These are phyloP conservation scores for Lutjanus campechanus DNA, from an alignment of 2,797 vertebrate species.

Conservation along the genomic window DNA sequence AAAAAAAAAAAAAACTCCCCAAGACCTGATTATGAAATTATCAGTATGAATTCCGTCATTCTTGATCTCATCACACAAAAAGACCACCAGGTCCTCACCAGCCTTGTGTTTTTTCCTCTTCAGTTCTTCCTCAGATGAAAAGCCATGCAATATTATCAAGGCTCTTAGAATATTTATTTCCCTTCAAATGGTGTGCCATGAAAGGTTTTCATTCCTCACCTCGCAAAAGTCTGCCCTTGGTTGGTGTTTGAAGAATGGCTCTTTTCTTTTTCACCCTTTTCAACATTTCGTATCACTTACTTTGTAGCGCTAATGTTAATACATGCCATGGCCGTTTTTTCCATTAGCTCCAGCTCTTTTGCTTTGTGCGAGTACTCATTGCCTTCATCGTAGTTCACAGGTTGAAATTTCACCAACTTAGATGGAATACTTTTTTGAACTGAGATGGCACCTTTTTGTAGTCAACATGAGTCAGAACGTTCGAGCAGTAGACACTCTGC, in stretches of 20 bases:
- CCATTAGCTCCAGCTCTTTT: slow-evolving; percentile 11
- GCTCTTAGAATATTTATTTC: slow-evolving; percentile 48
- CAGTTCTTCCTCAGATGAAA: slow-evolving; percentile 23
- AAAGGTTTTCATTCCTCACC: slow-evolving; percentile 31
- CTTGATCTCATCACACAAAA: background rate
- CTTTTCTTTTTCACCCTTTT: slow-evolving; percentile 36
- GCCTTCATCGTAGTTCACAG: slow-evolving; percentile 11
- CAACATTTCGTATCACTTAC: slow-evolving; percentile 51
- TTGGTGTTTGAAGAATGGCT: slow-evolving; percentile 22
- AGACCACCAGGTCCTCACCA: background rate
- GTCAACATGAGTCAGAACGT: background rate
- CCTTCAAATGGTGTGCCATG: slow-evolving; percentile 17
- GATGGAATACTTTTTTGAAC: slow-evolving; percentile 1
- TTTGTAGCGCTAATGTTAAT: slow-evolving; percentile 25
- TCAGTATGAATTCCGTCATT: background rate
- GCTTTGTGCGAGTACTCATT: background rate
- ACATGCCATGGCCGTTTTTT: slow-evolving; percentile 17
- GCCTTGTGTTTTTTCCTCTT: background rate
- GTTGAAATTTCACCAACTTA: slow-evolving; percentile 4
- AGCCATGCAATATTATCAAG: slow-evolving; percentile 12
- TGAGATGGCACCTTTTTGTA: background rate
- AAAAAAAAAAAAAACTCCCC: too few species aligned
- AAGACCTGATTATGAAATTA: slow-evolving; percentile 10
- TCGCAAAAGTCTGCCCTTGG: slow-evolving; percentile 45
- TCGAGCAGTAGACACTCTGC: background rate